Evolutionary conservation across 2,113 vertebrate genomes (phyloP).

Genomic region (Cavia porcellus): DNA sequence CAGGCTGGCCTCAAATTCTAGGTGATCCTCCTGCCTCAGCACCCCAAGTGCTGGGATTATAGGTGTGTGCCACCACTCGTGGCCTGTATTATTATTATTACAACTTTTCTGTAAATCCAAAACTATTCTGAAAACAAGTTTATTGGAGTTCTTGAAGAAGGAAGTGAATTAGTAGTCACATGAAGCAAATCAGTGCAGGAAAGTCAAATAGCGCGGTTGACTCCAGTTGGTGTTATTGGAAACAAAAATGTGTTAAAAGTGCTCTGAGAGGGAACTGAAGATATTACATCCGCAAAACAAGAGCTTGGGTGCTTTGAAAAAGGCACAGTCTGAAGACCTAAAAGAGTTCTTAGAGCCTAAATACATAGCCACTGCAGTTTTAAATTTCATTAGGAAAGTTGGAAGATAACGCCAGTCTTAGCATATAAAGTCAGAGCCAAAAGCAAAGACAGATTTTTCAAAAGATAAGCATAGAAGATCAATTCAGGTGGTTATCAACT

Average conservation of each 20-base stretch:
- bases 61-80: neutral
- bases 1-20: neutral
- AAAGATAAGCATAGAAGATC: neutral
- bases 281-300: neutral
- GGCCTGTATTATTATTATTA: neutral
- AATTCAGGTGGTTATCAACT: neutral
- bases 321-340: neutral
- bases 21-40: neutral
- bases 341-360: conserved; percentile 9
- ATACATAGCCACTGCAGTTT: neutral
- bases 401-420: neutral
- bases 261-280: conserved; percentile 4
- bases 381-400: neutral
- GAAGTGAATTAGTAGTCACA: neutral
- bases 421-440: neutral
- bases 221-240: neutral
- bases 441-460: neutral
- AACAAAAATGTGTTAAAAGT: neutral
- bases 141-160: neutral
- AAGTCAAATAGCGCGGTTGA: conserved; percentile 36
- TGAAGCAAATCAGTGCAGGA: neutral
- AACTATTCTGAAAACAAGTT: conserved; percentile 27
- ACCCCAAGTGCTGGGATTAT: neutral
- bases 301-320: neutral
- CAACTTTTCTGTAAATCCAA: conserved; percentile 52